These are phyloP conservation scores for Phyllotis vaccarum DNA, from an alignment of 2,797 vertebrate species.

Conservation along the genomic window DNA sequence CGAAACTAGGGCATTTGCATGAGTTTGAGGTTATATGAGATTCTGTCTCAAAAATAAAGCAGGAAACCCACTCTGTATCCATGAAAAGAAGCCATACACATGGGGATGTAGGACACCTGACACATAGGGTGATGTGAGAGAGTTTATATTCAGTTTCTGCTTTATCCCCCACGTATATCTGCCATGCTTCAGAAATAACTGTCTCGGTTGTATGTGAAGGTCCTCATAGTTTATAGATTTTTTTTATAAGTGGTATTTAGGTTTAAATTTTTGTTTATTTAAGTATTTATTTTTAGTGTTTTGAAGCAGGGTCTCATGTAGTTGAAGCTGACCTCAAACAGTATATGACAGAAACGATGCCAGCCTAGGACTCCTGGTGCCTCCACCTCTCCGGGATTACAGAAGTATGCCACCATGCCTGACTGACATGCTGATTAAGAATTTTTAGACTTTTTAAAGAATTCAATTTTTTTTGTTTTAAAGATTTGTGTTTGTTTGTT, in stretches of 20 bases:
- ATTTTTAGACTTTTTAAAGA: conserved; percentile 48
- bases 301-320: neutral
- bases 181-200: conserved; percentile 14
- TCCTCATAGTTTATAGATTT: conserved; percentile 19
- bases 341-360: neutral
- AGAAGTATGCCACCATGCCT: neutral
- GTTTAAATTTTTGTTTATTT: neutral
- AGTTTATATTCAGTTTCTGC: neutral
- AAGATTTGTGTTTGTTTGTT: neutral
- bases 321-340: neutral
- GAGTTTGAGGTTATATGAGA: neutral
- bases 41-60: too few relatives aligned
- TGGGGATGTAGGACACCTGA: neutral
- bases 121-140: neutral
- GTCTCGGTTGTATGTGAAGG: conserved; percentile 3
- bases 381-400: neutral
- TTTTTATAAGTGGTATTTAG: conserved; percentile 22
- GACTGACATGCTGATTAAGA: neutral
- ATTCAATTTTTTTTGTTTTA: neutral
- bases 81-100: too few relatives aligned
- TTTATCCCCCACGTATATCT: neutral
- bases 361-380: too few relatives aligned
- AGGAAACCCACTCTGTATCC: too few relatives aligned
- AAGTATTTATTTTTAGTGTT: neutral
- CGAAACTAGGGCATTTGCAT: neutral